Base-by-base conservation (phyloP, 2,888 invertebrate species). In the Cloeon dipterum region DNA sequence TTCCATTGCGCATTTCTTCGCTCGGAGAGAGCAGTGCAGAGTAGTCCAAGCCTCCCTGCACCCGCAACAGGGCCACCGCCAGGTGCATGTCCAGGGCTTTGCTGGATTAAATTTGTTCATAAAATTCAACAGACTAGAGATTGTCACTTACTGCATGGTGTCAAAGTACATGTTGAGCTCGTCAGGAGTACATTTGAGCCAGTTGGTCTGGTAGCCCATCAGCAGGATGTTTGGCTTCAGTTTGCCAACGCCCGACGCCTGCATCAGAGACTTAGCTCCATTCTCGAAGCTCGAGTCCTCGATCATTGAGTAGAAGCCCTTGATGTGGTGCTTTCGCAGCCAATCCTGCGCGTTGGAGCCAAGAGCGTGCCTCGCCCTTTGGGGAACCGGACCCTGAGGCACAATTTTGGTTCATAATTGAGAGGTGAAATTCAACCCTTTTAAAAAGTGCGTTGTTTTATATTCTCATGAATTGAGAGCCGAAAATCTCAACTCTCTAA, bases 181-280 rank as follows among this genome's bases (percentile, higher is more conserved):
- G 11, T 68, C 62, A 1, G 69, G 63, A 19, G 71, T 67, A 40
- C 83, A 78, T 1, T 63, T 67, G 37, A 64, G 60, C 96, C 96
- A 96, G 53, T 93, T 74, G 8, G 67, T 67, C 56, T 96, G 96
- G 60, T 81, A 96, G 3, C 96, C 96, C 71, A 96, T 75, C 49
- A 96, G 66, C 34, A 96, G 62, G 40, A 93, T 85, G 54, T 96
- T 96, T 11, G 96, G 94, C 34, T 75, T 66, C 42, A 98, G 65
- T 52, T 86, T 81, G 5, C 96, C 96, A 36, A 96, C 73, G 3
- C 96, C 96, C 1, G 76, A 63, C 2, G 82, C 69, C 61, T 91
- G 88, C 55, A 91, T 67, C 32, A 91, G 58, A 5, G 83, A 76
- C 44, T 76, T 74, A 10, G 79, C 77, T 3, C 89, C 91, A 35